Percentiles rank a stretch among this genome's conserved stretches.
These are phyloP conservation scores for Dolichopus griseipennis DNA, from an alignment of 2,888 invertebrate genomes.

Conservation along the genomic window DNA sequence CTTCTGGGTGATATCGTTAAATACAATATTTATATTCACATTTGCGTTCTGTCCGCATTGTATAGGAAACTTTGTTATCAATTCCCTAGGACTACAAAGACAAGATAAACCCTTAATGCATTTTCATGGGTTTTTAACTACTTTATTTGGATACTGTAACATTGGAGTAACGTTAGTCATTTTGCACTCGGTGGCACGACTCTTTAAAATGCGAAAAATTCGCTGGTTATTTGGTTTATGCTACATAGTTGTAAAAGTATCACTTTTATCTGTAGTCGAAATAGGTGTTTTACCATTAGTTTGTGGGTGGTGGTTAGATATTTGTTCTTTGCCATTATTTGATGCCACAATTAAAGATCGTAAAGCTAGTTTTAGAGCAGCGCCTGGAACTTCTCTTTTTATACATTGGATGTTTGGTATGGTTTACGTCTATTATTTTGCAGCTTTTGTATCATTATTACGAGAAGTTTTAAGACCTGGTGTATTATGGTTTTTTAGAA, in stretches of 20 bases:
- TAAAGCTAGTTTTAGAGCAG: conserved; percentile 75
- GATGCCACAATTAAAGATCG: conserved; percentile 83
- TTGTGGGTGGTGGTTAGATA: conserved; percentile 99
- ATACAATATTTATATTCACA: conserved; percentile 91
- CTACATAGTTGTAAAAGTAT: conserved; percentile 74
- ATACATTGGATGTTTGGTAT: conserved; percentile 99
- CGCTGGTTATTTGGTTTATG: conserved; percentile 83
- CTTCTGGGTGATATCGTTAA: conserved; percentile 96
- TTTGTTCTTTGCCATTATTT: conserved; percentile 89
- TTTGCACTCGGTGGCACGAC: conserved; percentile 73
- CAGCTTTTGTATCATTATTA: conserved; percentile 85
- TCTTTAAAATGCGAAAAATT: conserved; percentile 70
- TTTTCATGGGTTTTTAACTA: conserved; percentile 88
- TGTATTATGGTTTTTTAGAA: conserved; percentile 94
- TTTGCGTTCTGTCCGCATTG: conserved; percentile 97
- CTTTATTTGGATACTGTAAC: conserved; percentile 86
- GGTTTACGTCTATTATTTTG: conserved; percentile 99
- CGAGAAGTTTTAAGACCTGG: conserved; percentile 94
- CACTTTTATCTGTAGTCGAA: conserved; percentile 90
- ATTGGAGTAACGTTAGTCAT: conserved; percentile 75
- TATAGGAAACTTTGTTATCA: conserved; percentile 78
- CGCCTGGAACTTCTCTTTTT: conserved; percentile 95
- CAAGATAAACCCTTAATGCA: conserved; percentile 54
- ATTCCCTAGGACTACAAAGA: conserved; percentile 50
- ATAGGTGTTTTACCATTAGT: conserved; percentile 93